Percentiles rank a stretch among this genome's conserved stretches.
Evolutionary conservation across 2,888 invertebrate species (phyloP).

Genomic region (Bhutanitis thaidina): DNA sequence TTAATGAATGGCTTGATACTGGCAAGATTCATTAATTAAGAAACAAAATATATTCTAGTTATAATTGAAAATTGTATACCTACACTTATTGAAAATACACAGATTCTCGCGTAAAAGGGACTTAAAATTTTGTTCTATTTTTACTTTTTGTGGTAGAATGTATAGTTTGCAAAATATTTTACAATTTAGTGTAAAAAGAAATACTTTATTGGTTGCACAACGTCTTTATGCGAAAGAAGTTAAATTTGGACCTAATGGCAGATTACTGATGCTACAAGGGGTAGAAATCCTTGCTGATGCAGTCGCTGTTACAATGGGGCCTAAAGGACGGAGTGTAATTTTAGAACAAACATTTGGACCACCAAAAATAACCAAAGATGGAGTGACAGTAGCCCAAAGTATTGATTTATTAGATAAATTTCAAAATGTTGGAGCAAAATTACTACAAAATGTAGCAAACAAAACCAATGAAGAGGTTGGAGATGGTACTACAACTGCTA

Average conservation of each 20-base stretch:
- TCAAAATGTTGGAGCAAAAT: slow-evolving; percentile 98
- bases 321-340: slow-evolving; percentile 99
- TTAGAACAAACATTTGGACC: slow-evolving; percentile 99
- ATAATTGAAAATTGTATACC: too few species aligned
- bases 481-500: slow-evolving; percentile 99
- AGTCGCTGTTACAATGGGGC: slow-evolving; percentile 99
- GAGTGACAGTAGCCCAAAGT: slow-evolving; percentile 98
- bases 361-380: slow-evolving; percentile 99
- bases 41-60: too few species aligned
- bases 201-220: slow-evolving; percentile 10
- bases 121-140: neutral
- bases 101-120: too few species aligned
- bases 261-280: slow-evolving; percentile 97
- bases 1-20: too few species aligned
- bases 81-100: too few species aligned
- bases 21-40: too few species aligned
- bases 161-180: slow-evolving; percentile 32
- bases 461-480: slow-evolving; percentile 99
- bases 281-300: slow-evolving; percentile 99
- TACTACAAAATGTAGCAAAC: slow-evolving; percentile 99
- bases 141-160: slow-evolving; percentile 33
- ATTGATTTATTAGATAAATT: slow-evolving; percentile 98
- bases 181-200: slow-evolving; percentile 5
- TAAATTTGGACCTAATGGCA: slow-evolving; percentile 96
- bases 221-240: slow-evolving; percentile 93